Conservation (phyloP, 2,113 vertebrate species). For the Chiloscyllium plagiosum region DNA sequence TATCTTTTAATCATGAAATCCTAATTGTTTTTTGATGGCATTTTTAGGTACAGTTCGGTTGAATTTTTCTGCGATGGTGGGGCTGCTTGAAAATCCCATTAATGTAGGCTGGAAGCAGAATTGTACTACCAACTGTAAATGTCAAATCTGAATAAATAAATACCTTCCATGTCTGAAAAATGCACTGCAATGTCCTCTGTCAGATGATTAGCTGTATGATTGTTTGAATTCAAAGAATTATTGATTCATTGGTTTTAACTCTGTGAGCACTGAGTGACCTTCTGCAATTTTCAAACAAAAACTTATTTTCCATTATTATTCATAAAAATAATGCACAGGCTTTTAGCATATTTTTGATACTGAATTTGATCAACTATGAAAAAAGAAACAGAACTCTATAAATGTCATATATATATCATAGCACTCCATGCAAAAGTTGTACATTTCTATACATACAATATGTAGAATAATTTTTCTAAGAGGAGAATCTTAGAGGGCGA, state of each 20-base stretch:
- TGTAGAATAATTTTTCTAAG: background rate
- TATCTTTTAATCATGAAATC: constrained; percentile 38
- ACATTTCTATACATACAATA: background rate
- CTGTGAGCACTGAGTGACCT: background rate
- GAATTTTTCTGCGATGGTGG: background rate
- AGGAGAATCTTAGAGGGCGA: background rate
- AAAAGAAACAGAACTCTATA: background rate
- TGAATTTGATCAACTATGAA: background rate
- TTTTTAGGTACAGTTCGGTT: constrained; percentile 19
- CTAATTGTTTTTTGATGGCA: constrained; percentile 35
- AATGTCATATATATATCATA: background rate
- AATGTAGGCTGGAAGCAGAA: background rate
- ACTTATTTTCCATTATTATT: background rate
- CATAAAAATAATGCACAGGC: background rate
- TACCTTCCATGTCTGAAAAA: constrained; percentile 17
- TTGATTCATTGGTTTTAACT: constrained; percentile 35
- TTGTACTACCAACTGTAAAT: constrained; percentile 22
- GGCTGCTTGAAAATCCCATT: constrained; percentile 34
- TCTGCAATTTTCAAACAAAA: constrained; percentile 4
- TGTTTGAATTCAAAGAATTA: constrained; percentile 37
- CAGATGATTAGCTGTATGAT: constrained; percentile 31
- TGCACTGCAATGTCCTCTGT: background rate
- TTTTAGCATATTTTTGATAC: background rate
- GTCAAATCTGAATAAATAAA: constrained; percentile 38
- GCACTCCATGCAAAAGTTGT: background rate